These are phyloP conservation scores for Adelges cooleyi DNA, from an alignment of 1,140 invertebrate genomes.

Conservation along the genomic window DNA sequence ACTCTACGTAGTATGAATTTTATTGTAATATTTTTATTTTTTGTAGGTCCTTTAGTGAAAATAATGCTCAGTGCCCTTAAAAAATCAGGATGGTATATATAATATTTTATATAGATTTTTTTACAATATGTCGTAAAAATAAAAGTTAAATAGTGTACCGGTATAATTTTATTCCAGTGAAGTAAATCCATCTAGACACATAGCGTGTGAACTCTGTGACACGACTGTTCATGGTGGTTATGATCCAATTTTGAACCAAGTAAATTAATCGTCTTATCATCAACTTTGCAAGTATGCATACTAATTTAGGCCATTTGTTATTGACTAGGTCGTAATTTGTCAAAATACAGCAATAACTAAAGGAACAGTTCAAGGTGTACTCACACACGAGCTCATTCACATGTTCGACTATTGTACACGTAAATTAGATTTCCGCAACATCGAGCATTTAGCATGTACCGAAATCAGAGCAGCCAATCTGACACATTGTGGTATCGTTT, in stretches of 20 bases:
- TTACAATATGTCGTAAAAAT: not conserved
- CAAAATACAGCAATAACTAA: conserved; percentile 63
- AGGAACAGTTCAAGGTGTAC: conserved; percentile 58
- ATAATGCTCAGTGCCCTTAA: conserved; percentile 74
- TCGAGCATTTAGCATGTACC: conserved; percentile 88
- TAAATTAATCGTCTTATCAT: conserved; percentile 35
- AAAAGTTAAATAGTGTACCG: not conserved
- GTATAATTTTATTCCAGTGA: conserved; percentile 44
- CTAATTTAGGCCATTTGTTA: conserved; percentile 2
- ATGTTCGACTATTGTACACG: conserved; percentile 92
- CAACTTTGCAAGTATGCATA: not conserved
- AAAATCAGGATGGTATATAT: conserved; percentile 65
- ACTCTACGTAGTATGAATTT: not conserved
- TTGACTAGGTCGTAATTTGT: conserved; percentile 72
- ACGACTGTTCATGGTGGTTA: conserved; percentile 75
- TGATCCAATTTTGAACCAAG: conserved; percentile 78
- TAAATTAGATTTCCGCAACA: conserved; percentile 76
- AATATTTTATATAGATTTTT: not conserved
- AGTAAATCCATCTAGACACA: conserved; percentile 71
- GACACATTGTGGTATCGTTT: conserved; percentile 78
- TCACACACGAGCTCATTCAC: conserved; percentile 89
- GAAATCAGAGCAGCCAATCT: conserved; percentile 87
- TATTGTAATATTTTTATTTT: conserved; percentile 30
- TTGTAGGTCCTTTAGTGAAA: conserved; percentile 67
- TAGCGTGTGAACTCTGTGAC: conserved; percentile 84